Base-by-base conservation (phyloP, 2,797 vertebrate genomes). In the Myotis planiceps region DNA sequence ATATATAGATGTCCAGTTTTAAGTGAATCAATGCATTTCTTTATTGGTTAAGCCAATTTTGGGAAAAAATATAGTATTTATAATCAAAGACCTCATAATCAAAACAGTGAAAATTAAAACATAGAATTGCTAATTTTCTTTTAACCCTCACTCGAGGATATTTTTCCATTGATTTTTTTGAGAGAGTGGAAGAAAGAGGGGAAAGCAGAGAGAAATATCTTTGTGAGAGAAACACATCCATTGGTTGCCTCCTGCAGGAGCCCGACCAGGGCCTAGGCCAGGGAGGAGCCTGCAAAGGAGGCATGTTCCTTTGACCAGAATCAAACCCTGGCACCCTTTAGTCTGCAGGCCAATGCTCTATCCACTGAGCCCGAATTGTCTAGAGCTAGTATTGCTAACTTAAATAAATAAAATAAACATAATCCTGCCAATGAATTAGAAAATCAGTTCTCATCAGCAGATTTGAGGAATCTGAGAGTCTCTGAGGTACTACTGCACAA, bases 41-140 rank as follows among this genome's bases (percentile, higher is more conserved):
- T 74, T 83, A 88, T 84, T 78, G 32, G 23, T 51, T 37, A n/a
- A 88, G 32, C 27, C 39, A 9, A 79, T 32, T 84, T 63, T 39
- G 42, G 42, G 42, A 8, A 10, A 53, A 32, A 45, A 68, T 88
- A 34, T 34, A 60, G 4, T 47, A 51, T 72, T 60, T 79, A 15
- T 47, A 83, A 32, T 45, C 49, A 53, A 71, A 69, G 13, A 23
- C 55, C 47, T 79, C 13, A 1, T 80, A 90, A 32, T 29, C 12
- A 25, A 95, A 79, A 80, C 14, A 80, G 34, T 92, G 58, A 82
- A 82, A 90, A 92, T 68, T 74, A 65, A 89, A 34, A 34, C 37
- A 65, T 32, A 21, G 16, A 39, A 83, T 49, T 82, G 16, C 9
- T 87, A 13, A 27, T 58, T 58, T 58, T 58, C 55, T 58, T 58